Evolutionary conservation across 2,888 invertebrate species (phyloP).

Genomic region (Atethmia centrago): DNA sequence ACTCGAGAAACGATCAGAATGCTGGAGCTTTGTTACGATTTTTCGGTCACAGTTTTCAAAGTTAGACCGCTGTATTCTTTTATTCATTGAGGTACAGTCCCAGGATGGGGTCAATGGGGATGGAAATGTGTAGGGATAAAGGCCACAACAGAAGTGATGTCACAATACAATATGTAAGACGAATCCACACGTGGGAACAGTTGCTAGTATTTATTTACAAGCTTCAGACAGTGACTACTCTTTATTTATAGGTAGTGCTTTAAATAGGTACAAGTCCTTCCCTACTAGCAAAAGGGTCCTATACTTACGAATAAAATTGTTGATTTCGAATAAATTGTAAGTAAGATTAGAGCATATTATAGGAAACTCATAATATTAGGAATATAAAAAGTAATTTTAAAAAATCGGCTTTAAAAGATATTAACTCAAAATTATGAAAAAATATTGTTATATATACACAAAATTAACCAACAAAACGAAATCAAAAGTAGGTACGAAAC

Average conservation of each 20-base stretch:
- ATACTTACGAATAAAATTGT: too few species aligned
- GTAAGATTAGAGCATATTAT: too few species aligned
- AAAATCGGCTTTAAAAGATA: too few species aligned
- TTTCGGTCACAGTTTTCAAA: neutral
- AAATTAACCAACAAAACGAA: too few species aligned
- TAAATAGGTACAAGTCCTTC: neutral
- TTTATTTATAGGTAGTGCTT: neutral
- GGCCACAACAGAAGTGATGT: conserved; percentile 5
- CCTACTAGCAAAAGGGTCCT: too few species aligned
- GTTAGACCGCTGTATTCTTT: neutral
- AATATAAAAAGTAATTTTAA: too few species aligned
- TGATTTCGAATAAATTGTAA: neutral
- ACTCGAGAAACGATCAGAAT: neutral
- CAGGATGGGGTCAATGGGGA: neutral
- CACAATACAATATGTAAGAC: conserved; percentile 30
- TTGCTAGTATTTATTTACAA: conserved; percentile 10
- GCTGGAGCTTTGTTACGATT: neutral
- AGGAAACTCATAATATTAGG: too few species aligned
- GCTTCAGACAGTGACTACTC: neutral
- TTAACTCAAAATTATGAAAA: too few species aligned
- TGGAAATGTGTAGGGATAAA: conserved; percentile 14
- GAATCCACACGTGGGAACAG: neutral
- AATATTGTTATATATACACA: too few species aligned
- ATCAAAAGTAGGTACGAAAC: too few species aligned
- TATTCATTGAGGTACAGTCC: conserved; percentile 3